A percentile compares a stretch with the other conserved stretches of the same genome.
Conservation (phyloP, 2,113 vertebrate genomes). For the Paramormyrops kingsleyae region DNA sequence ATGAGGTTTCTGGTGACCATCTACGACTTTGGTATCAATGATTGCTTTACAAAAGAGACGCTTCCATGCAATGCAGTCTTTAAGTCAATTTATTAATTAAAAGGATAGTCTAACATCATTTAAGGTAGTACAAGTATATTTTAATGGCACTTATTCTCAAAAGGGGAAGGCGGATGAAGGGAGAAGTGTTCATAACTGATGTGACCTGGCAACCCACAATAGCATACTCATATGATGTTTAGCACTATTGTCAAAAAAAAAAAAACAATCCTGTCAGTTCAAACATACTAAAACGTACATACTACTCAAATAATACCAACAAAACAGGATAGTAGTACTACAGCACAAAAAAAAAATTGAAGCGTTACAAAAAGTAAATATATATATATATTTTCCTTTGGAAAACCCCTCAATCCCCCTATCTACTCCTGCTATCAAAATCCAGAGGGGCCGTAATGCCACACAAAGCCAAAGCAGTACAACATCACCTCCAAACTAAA, state of each 20-base stretch:
- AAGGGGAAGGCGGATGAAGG: neutral
- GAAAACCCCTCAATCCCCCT: neutral
- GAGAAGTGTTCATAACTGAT: neutral
- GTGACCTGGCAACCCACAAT: neutral
- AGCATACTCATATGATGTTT: neutral
- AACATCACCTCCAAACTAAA: neutral
- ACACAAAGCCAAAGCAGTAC: neutral
- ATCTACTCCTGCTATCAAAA: neutral
- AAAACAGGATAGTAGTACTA: neutral
- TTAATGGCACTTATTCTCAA: conserved; percentile 8
- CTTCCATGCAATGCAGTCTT: neutral
- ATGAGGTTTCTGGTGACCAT: neutral
- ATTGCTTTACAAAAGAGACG: neutral
- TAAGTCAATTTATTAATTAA: neutral
- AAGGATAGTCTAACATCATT: neutral
- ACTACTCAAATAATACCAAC: neutral
- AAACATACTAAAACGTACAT: conserved; percentile 8
- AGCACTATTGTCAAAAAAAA: neutral
- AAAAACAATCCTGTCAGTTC: neutral
- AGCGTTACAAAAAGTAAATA: neutral
- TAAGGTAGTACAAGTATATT: neutral
- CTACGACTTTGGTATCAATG: neutral
- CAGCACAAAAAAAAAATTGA: neutral
- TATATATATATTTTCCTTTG: neutral
- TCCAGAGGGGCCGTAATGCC: neutral